A percentile compares a stretch with the other conserved stretches of the same genome.
These are phyloP conservation scores for Rhagium mordax DNA, from an alignment of 2,888 invertebrate species.

Conservation along the genomic window DNA sequence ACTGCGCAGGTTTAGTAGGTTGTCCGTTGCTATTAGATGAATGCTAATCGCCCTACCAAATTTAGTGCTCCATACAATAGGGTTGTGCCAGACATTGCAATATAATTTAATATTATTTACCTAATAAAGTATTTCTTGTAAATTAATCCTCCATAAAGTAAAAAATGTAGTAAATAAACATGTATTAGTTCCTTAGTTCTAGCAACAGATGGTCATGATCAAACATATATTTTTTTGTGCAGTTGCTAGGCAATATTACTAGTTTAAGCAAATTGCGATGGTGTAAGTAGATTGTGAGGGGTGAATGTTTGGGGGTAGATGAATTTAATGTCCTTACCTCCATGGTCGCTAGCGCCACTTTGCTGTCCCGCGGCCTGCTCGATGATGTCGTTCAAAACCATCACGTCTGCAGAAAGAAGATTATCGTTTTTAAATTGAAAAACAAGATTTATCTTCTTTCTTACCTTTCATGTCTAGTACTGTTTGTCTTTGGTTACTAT, in stretches of 20 bases:
- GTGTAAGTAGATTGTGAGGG: slow-evolving; percentile 60
- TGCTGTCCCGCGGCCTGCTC: slow-evolving; percentile 94
- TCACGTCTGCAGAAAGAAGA: slow-evolving; percentile 83
- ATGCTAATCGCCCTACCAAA: slow-evolving; percentile 45
- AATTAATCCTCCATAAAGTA: slow-evolving; percentile 61
- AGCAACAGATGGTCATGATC: slow-evolving; percentile 46
- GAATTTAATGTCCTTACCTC: slow-evolving; percentile 78
- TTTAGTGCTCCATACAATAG: slow-evolving; percentile 59
- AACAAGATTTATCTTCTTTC: slow-evolving; percentile 27
- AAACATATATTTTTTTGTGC: slow-evolving; percentile 45
- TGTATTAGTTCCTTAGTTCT: slow-evolving; percentile 58
- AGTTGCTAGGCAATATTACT: slow-evolving; percentile 57
- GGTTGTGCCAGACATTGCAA: slow-evolving; percentile 57
- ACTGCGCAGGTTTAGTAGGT: slow-evolving; percentile 21
- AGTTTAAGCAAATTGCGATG: slow-evolving; percentile 69
- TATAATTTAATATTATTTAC: slow-evolving; percentile 59
- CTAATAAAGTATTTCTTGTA: slow-evolving; percentile 60
- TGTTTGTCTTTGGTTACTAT: slow-evolving; percentile 85
- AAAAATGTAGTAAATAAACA: slow-evolving; percentile 59
- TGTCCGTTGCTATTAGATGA: slow-evolving; percentile 44
- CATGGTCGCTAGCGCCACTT: slow-evolving; percentile 88
- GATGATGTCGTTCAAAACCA: slow-evolving; percentile 97
- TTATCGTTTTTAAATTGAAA: slow-evolving; percentile 26
- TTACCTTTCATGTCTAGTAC: slow-evolving; percentile 90
- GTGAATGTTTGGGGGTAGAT: slow-evolving; percentile 42